Evolutionary conservation across 2,797 vertebrate species (phyloP), one percentile per base, ranked within the genome.

Genomic region (Neosilurus mollespiculum): DNA sequence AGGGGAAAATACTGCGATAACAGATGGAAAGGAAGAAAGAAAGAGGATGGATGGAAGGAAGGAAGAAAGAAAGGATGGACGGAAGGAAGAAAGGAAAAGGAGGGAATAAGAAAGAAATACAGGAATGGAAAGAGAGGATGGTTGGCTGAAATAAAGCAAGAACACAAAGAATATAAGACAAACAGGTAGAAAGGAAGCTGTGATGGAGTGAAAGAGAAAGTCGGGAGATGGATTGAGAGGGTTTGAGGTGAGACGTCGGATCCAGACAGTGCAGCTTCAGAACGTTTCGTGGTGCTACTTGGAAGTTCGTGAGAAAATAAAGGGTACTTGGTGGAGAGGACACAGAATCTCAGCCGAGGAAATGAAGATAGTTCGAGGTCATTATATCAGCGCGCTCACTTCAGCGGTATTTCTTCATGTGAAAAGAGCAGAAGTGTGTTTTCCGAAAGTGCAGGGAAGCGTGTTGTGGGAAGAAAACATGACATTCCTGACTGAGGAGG

Each of bases 241-340:
- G 87, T 89, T 90, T 85, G 84, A 88, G 87, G 22, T 85, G 72
- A 90, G 91, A 88, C 91, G 92, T 91, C 87, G 18, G 22, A n/a
- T 22, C 34, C 69, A 24, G 69, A 2, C 49, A 12, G 69, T 4
- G 22, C 49, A 24, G 69, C n/a, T 71, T 51, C 9, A 24, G 24
- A 11, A 18, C 71, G 51, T 54, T 30, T 73, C 49, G 6, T 72
- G 43, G n/a, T 72, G n/a, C 16, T 24, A 5, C 3, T 72, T 14
- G 11, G 20, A 2, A 4, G 43, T 51, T 54, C 24, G 49, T 72
- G 51, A 1, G 51, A 9, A 54, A 54, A 72, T 71, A 51, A 49
- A 71, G 3, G 49, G 9, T 51, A 15, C 12, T 24, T 71, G 22
- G 12, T 24, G 69, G n/a, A 51, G 43, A 9, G 0, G 65, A 20